Evolutionary conservation across 2,888 invertebrate genomes (phyloP).

Genomic region (Pimpla rufipes): DNA sequence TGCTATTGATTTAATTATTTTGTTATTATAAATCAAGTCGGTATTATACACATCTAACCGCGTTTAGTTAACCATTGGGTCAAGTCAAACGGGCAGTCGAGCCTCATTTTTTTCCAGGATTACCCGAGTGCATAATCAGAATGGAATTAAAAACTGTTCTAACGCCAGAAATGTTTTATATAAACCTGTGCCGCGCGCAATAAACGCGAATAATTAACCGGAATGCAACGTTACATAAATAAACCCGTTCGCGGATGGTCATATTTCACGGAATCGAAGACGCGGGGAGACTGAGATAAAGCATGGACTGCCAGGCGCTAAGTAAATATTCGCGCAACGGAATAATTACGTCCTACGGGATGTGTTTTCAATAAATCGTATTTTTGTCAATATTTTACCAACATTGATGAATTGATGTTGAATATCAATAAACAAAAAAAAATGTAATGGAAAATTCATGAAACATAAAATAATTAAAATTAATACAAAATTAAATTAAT

Average conservation of each 20-base stretch:
- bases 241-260: conserved; percentile 39
- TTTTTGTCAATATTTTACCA: too few relatives aligned
- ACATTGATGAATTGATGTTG: neutral
- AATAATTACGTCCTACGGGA: neutral
- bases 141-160: neutral
- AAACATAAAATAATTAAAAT: too few relatives aligned
- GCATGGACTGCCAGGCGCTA: neutral
- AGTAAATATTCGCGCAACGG: neutral
- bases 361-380: too few relatives aligned
- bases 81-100: neutral
- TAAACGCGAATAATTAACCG: neutral
- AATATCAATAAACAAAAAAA: too few relatives aligned
- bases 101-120: conserved; percentile 1
- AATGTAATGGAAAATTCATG: too few relatives aligned
- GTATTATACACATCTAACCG: too few relatives aligned
- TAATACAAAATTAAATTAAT: too few relatives aligned
- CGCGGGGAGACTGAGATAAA: conserved; percentile 3
- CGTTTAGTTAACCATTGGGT: neutral
- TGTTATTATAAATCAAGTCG: too few relatives aligned
- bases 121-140: neutral
- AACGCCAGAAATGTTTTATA: conserved; percentile 31
- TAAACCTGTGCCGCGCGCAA: conserved; percentile 10
- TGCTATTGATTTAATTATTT: neutral
- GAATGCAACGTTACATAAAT: conserved; percentile 60
- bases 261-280: conserved; percentile 11